These are phyloP conservation scores for Coenobita brevimanus DNA, from an alignment of 1,140 invertebrate genomes.

Conservation along the genomic window DNA sequence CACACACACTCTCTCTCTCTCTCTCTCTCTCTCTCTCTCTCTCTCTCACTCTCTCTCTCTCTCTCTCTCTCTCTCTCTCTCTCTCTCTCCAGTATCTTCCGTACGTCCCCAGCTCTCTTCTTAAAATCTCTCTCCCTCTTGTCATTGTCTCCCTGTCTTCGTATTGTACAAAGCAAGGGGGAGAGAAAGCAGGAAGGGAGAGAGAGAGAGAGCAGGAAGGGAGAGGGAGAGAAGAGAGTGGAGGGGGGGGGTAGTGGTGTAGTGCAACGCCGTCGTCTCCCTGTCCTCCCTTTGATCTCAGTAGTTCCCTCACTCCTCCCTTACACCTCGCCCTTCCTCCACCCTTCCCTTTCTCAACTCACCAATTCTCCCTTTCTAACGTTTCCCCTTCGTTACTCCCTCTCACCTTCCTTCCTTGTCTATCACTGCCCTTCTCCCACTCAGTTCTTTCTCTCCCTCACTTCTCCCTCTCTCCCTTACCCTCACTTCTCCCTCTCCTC, in stretches of 20 bases:
- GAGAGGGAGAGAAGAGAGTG: neutral
- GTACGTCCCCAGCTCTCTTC: too few species aligned
- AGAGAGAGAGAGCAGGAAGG: neutral
- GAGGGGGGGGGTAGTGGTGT: neutral
- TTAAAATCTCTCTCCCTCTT: too few species aligned
- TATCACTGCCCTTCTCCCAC: neutral
- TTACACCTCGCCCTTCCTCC: neutral
- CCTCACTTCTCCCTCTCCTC: neutral
- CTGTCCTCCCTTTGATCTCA: neutral
- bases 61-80: too few species aligned
- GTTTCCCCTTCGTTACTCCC: neutral
- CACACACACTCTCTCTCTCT: neutral
- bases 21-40: constrained; percentile 5
- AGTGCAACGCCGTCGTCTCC: neutral
- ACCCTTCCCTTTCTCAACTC: neutral
- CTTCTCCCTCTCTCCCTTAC: neutral
- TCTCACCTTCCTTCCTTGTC: neutral
- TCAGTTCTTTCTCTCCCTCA: too few species aligned
- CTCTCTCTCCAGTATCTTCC: too few species aligned
- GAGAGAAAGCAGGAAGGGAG: neutral
- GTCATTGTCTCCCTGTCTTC: too few species aligned
- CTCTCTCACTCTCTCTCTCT: neutral
- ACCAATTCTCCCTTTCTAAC: neutral
- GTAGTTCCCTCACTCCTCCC: neutral
- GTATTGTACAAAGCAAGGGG: neutral